Evolutionary conservation across 2,113 vertebrate genomes (phyloP).

Genomic region (Ciconia stormi): DNA sequence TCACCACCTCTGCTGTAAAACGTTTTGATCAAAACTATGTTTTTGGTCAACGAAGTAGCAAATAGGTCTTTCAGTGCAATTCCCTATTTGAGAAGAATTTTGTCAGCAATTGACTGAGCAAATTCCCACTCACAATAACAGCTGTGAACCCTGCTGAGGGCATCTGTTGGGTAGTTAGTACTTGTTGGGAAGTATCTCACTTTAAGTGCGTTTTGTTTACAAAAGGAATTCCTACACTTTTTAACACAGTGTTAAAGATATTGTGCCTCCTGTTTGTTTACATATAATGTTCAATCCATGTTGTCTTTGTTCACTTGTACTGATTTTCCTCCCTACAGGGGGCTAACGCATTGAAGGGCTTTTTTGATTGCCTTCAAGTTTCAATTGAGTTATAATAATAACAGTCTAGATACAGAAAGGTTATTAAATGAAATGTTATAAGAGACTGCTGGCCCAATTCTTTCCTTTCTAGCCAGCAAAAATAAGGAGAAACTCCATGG

Average conservation of each 20-base stretch:
- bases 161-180: constrained; percentile 58
- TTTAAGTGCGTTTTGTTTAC: constrained; percentile 59
- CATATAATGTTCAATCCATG: background rate
- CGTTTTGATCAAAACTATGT: background rate
- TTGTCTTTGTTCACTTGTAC: constrained; percentile 23
- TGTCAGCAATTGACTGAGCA: constrained; percentile 42
- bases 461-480: background rate
- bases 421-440: constrained; percentile 17
- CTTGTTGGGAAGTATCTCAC: constrained; percentile 3
- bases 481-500: background rate
- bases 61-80: constrained; percentile 15
- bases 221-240: constrained; percentile 42
- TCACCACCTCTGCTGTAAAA: background rate
- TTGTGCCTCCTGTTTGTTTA: constrained; percentile 56
- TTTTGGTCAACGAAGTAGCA: constrained; percentile 7
- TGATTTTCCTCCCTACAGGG: constrained; percentile 56
- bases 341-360: background rate
- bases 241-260: constrained; percentile 27
- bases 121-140: constrained; percentile 25
- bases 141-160: constrained; percentile 68
- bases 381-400: constrained; percentile 28
- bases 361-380: constrained; percentile 58
- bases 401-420: background rate
- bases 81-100: constrained; percentile 1
- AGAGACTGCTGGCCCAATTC: background rate